Evolutionary conservation across 2,797 vertebrate genomes (phyloP), one percentile per base, ranked within the genome.

Genomic region (Acrossocheilus fasciatus): DNA sequence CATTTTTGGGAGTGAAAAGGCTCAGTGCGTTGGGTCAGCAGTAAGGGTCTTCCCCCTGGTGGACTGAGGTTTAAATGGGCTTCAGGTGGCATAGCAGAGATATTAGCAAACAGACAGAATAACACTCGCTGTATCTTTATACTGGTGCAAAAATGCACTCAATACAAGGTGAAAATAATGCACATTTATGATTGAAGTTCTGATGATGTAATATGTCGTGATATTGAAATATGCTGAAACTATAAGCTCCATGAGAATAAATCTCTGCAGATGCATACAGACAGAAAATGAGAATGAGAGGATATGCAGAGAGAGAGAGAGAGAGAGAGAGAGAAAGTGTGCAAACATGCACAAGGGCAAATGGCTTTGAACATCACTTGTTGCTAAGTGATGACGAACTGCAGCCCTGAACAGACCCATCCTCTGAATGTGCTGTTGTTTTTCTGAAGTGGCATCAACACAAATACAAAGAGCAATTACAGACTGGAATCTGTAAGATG

Each of bases 321-420:
- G 14, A 50, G 47, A 50, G 47, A 5, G 47, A 15, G 18, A 54
- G 6, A 36, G 3, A 82, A 7, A 77, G 59, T 26, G 8, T 57
- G 41, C 64, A 57, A 83, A 72, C 84, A 77, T 39, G 43, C 54
- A 59, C 75, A 70, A 84, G 64, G 68, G 80, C 39, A 64, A 70
- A 52, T 66, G 26, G 34, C 59, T 84, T 64, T 36, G 47, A 89
- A 81, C 79, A 85, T 83, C 47, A 88, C 86, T 90, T 89, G 87
- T 89, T 89, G 87, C 89, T 91, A 90, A 90, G 89, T 87, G 86
- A 88, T 86, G 47, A 88, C 2, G 34, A 74, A 73, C 39, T 26
- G 59, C 54, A 72, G 59, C 79, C 69, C 81, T 88, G 39, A 57
- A 87, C 81, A 75, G 81, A 34, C 26, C 43, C 45, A 50, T 59